Conservation (phyloP, 2,888 invertebrate species). For the Calameuta filiformis region DNA sequence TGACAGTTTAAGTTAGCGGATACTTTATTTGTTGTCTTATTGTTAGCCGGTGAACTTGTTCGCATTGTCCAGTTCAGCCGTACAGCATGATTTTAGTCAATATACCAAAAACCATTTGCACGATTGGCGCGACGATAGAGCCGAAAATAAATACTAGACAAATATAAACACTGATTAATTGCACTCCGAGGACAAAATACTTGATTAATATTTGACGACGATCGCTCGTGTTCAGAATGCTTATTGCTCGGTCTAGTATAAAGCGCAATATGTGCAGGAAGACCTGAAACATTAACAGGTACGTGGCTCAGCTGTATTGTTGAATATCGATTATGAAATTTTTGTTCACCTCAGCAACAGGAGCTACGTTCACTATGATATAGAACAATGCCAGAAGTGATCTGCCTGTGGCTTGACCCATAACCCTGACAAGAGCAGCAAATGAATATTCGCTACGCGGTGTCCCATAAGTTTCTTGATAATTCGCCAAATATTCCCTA, state of each 20-base stretch:
- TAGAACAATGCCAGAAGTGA: constrained; percentile 52
- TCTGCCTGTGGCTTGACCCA: constrained; percentile 52
- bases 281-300: constrained; percentile 36
- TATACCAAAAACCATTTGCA: constrained; percentile 49
- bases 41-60: neutral
- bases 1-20: neutral
- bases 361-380: constrained; percentile 50
- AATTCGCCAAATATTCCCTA: constrained; percentile 50
- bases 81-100: constrained; percentile 48
- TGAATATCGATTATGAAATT: neutral
- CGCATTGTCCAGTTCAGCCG: constrained; percentile 27
- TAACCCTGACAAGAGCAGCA: constrained; percentile 45
- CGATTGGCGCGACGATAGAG: constrained; percentile 53
- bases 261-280: constrained; percentile 54
- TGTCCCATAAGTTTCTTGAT: constrained; percentile 52
- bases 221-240: constrained; percentile 46
- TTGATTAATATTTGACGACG: constrained; percentile 45
- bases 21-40: neutral
- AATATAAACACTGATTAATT: constrained; percentile 51
- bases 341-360: constrained; percentile 45
- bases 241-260: constrained; percentile 51
- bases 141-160: constrained; percentile 54
- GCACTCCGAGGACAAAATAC: constrained; percentile 44
- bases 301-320: neutral
- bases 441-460: constrained; percentile 53